Conservation (phyloP, 2,113 vertebrate genomes). For the Podiceps cristatus region DNA sequence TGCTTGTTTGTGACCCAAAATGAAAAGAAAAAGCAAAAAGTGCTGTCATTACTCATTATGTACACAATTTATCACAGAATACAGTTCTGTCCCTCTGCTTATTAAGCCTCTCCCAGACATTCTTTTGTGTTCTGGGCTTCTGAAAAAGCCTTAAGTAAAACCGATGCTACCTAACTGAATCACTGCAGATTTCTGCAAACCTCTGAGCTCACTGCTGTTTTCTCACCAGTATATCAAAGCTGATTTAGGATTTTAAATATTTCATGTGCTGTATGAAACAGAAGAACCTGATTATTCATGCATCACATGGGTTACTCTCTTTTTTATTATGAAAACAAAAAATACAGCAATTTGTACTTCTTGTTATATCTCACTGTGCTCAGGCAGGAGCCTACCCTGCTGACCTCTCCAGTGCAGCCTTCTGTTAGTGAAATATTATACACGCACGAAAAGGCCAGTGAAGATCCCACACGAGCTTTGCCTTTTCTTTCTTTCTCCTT, state of each 20-base stretch:
- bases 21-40: constrained; percentile 60
- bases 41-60: constrained; percentile 50
- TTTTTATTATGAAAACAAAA: neutral
- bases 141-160: constrained; percentile 36
- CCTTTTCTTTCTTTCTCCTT: neutral
- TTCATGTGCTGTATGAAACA: neutral
- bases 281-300: neutral
- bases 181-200: neutral
- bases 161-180: neutral
- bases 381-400: neutral
- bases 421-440: neutral
- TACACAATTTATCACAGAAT: constrained; percentile 52
- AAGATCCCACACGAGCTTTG: neutral
- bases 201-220: neutral
- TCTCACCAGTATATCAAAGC: neutral
- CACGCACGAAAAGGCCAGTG: neutral
- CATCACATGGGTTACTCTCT: neutral
- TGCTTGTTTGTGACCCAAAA: constrained; percentile 52
- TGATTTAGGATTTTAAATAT: neutral
- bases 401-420: neutral
- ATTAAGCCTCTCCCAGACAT: constrained; percentile 53
- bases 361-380: neutral
- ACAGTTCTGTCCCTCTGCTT: constrained; percentile 14
- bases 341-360: neutral
- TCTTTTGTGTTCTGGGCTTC: constrained; percentile 51